Conservation (phyloP, 2,888 invertebrate species). For the Trissoscelio sp. region DNA sequence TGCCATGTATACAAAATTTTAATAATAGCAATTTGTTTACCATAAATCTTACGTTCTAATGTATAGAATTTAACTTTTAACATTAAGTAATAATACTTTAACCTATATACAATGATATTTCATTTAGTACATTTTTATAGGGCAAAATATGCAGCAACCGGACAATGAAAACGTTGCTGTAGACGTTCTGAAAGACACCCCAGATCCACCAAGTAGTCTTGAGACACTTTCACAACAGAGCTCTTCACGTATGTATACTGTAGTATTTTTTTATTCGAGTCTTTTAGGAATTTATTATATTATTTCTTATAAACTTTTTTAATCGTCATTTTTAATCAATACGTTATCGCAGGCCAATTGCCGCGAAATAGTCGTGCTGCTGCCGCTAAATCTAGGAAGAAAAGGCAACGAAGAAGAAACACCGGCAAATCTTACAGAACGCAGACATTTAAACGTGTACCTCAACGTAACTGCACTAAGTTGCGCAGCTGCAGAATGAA, state of each 20-base stretch:
- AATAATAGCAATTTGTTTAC: background rate
- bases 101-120: conserved; percentile 21
- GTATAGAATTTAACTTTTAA: conserved; percentile 15
- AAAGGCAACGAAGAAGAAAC: conserved; percentile 29
- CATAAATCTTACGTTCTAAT: background rate
- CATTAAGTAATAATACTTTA: conserved; percentile 10
- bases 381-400: conserved; percentile 25
- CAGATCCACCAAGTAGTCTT: conserved; percentile 22
- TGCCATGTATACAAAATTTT: conserved; percentile 4
- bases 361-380: conserved; percentile 16
- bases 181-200: conserved; percentile 20
- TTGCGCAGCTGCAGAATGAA: conserved; percentile 33
- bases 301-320: conserved; percentile 31
- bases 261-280: conserved; percentile 32
- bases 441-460: conserved; percentile 18
- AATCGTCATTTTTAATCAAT: conserved; percentile 14
- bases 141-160: conserved; percentile 18
- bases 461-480: conserved; percentile 14
- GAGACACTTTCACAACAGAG: conserved; percentile 35
- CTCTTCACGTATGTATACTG: conserved; percentile 35
- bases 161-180: conserved; percentile 20
- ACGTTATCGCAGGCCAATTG: conserved; percentile 22
- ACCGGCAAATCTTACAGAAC: conserved; percentile 31
- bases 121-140: conserved; percentile 28
- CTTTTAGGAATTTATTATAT: conserved; percentile 25